phyloP scores from a whole-genome alignment of 2,113 vertebrate genomes.

The Fukomys damarensis region DNA sequence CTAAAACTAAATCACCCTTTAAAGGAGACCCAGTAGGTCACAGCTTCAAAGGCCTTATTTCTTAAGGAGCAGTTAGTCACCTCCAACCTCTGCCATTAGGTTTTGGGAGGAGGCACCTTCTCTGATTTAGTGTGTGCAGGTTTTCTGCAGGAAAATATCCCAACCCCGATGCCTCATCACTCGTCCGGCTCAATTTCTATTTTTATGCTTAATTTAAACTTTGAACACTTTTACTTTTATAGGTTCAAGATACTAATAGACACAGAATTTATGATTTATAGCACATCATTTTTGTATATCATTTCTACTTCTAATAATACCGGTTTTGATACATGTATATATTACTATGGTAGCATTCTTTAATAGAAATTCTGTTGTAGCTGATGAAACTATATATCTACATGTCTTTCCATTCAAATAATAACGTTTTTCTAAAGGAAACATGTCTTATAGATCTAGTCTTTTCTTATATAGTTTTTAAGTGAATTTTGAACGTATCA shows the following conservation, averaged over 20 bases:
- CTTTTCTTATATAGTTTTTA: background rate
- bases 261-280: background rate
- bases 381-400: background rate
- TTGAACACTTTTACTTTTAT: background rate
- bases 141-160: background rate
- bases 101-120: rapidly evolving
- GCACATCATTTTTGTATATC: background rate
- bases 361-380: background rate
- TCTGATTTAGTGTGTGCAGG: background rate
- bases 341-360: background rate
- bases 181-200: background rate
- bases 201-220: background rate
- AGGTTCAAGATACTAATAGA: background rate
- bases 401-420: background rate
- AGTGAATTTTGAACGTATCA: background rate
- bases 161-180: rapidly evolving
- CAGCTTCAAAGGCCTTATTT: background rate
- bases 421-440: background rate
- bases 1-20: background rate
- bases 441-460: background rate
- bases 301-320: background rate
- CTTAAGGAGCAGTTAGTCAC: background rate
- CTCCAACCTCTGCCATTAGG: background rate
- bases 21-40: background rate
- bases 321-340: background rate